Evolutionary conservation across 1,140 invertebrate species (phyloP), one percentile per base, ranked within the genome.

Genomic region (Phymorhynchus buccinoides): DNA sequence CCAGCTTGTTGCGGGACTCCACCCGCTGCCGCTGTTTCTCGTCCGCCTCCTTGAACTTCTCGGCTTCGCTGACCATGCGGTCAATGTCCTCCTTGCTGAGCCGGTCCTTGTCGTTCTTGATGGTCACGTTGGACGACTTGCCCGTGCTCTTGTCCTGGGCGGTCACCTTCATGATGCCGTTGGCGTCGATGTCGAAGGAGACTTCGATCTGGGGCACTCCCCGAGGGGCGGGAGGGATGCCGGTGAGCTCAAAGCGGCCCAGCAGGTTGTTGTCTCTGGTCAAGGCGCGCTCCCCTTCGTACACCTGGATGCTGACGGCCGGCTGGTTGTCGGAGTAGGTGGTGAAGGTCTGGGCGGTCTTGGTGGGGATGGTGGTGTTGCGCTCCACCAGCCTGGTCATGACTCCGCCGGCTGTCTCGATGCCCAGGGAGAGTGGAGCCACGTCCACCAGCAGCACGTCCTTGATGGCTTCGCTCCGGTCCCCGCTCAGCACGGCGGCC

Each of bases 41-140:
- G 93, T 99, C 98, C 18, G 92, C 93, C 86, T 94, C 96, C 87
- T 96, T 96, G 95, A 97, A 99, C 91, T 97, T 97, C 93, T 99
- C 97, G 22, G 98, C 98, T 87, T 99, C 98, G 84, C 97, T 96
- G 77, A 99, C 97, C 98, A 99, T 99, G 83, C 97, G 95, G 92
- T 99, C 97, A 89, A 99, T 99, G 86, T 99, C 98, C 91, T 98
- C 97, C 94, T 99, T 98, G 91, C 96, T 97, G 0, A 99, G 95
- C 3, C 86, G 87, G 56, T 89, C 97, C 93, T 98, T 99, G 94
- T 99, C 98, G 91, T 99, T 99, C 90, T 97, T 99, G 90, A 99
- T 99, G 39, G 97, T 98, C 92, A 99, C 99, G 94, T 98, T 87
- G 84, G 86, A 89, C 22, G 83, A 83, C 68, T 89, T 88, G 90